phyloP scores from a whole-genome alignment of 2,113 vertebrate genomes.

The Zapus hudsonius region DNA sequence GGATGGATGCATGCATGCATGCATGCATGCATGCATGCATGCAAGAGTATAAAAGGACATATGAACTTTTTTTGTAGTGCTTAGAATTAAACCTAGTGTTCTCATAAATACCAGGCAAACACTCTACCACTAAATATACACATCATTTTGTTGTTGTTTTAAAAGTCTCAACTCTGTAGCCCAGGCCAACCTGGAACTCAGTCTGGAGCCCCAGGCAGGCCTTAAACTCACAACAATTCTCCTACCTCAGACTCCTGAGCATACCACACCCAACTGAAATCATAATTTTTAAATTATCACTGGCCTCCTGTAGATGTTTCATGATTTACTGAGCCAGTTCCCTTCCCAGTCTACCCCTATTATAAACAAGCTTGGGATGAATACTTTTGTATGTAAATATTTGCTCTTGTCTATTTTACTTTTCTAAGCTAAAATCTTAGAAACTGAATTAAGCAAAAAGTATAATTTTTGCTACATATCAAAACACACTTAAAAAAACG shows the following conservation, averaged over 20 bases:
- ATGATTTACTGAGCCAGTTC: constrained; percentile 25
- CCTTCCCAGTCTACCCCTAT: not conserved
- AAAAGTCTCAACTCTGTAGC: not conserved
- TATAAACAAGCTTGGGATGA: not conserved
- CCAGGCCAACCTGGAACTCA: not conserved
- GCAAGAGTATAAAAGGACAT: not conserved
- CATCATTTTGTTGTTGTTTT: not conserved
- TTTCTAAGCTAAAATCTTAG: constrained; percentile 8
- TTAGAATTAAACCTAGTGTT: not conserved
- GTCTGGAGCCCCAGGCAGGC: not conserved
- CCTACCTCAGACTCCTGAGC: not conserved
- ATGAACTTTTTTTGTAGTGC: not conserved
- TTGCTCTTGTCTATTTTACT: not conserved
- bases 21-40: too few species aligned
- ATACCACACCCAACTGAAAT: not conserved
- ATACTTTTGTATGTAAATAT: not conserved
- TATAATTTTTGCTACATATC: not conserved
- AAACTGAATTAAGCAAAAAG: constrained; percentile 25
- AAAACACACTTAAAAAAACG: too few species aligned
- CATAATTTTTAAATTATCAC: not conserved
- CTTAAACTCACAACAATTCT: not conserved
- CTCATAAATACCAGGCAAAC: not conserved
- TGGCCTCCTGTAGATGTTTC: not conserved
- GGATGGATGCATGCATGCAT: too few species aligned
- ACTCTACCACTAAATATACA: not conserved